phyloP scores from a whole-genome alignment of 2,888 invertebrate genomes.

The Euplagia quadripunctaria region DNA sequence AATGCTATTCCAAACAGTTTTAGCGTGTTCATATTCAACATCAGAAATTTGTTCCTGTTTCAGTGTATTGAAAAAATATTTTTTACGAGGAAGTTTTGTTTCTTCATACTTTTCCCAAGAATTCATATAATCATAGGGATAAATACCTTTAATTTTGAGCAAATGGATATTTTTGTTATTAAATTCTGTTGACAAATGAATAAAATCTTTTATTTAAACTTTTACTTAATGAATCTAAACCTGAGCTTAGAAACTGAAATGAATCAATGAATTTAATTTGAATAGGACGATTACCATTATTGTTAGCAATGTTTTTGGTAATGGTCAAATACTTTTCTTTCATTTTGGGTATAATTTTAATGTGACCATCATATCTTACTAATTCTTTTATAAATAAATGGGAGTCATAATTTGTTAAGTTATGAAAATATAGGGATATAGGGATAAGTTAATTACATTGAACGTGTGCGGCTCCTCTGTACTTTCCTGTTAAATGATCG shows the following conservation, averaged over 20 bases:
- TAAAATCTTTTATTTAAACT: not conserved
- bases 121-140: not conserved
- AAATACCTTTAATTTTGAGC: not conserved
- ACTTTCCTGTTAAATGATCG: slow-evolving; percentile 30
- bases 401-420: not conserved
- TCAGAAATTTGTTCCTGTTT: not conserved
- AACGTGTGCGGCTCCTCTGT: slow-evolving; percentile 34
- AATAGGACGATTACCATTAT: not conserved
- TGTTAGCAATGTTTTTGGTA: not conserved
- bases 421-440: slow-evolving; percentile 48
- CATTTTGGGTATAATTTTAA: slow-evolving; percentile 40
- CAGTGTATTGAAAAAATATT: not conserved
- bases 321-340: slow-evolving; percentile 39
- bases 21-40: not conserved
- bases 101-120: not conserved
- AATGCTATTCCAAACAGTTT: not conserved
- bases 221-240: slow-evolving; percentile 8
- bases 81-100: not conserved
- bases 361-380: slow-evolving; percentile 24
- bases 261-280: slow-evolving; percentile 2
- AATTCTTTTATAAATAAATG: slow-evolving; percentile 21
- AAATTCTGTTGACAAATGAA: not conserved
- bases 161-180: not conserved
- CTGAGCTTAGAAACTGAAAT: not conserved
- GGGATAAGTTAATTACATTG: slow-evolving; percentile 36